Conservation (phyloP, 2,888 invertebrate species). For the Tetranychus piercei region DNA sequence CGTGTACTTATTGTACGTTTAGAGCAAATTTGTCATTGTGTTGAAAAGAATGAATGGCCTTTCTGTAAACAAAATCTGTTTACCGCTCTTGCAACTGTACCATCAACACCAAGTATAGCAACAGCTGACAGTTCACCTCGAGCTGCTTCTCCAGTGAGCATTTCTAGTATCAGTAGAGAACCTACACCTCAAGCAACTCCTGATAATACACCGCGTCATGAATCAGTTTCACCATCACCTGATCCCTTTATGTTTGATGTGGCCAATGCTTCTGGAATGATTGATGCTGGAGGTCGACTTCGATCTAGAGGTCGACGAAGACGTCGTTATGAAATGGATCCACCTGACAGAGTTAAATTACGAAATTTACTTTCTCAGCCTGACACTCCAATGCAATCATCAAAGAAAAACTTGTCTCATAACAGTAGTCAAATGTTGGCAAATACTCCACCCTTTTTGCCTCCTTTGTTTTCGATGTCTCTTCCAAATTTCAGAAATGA, state of each 20-base stretch:
- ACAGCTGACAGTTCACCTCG: conserved; percentile 23
- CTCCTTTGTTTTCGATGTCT: conserved; percentile 18
- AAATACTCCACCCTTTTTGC: conserved; percentile 15
- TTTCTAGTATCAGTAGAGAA: conserved; percentile 26
- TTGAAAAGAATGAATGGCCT: conserved; percentile 82
- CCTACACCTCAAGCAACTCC: conserved; percentile 43
- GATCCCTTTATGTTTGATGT: conserved; percentile 18
- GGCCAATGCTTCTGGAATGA: conserved; percentile 4
- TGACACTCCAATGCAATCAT: conserved; percentile 29
- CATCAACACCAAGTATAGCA: conserved; percentile 19
- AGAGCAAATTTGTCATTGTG: conserved; percentile 77
- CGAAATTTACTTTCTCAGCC: conserved; percentile 65
- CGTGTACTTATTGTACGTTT: conserved; percentile 70
- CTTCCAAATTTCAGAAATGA: conserved; percentile 15
- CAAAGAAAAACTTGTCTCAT: not conserved
- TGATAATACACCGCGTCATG: conserved; percentile 39
- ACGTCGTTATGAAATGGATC: conserved; percentile 35
- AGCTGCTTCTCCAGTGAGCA: conserved; percentile 24
- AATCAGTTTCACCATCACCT: conserved; percentile 33
- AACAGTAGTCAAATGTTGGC: not conserved
- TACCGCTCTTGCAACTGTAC: not conserved
- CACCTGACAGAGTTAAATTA: conserved; percentile 32
- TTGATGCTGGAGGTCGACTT: not conserved
- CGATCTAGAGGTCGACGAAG: conserved; percentile 39
- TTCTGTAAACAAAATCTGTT: conserved; percentile 17